Percentiles rank a stretch among this genome's conserved stretches.
Evolutionary conservation across 1,140 invertebrate species (phyloP).

Genomic region (Panagrolaimus sp.): DNA sequence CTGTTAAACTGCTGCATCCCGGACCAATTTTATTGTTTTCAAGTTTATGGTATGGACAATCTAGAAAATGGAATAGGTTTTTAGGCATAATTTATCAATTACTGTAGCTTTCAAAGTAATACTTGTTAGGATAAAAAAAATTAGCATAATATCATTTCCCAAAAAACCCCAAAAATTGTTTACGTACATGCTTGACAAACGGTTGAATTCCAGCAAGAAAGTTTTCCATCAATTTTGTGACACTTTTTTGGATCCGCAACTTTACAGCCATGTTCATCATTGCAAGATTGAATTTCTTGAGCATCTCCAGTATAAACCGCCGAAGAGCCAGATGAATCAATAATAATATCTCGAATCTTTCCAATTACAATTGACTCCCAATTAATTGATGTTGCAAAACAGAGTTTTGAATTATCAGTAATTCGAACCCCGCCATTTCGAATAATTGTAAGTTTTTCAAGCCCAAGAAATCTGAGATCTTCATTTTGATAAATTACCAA

Average conservation of each 20-base stretch:
- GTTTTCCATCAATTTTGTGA: slow-evolving; percentile 51
- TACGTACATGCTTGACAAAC: slow-evolving; percentile 61
- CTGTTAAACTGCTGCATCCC: slow-evolving; percentile 38
- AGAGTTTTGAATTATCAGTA: slow-evolving; percentile 77
- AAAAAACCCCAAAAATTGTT: not conserved
- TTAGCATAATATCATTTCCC: too few species aligned
- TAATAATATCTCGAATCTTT: slow-evolving; percentile 40
- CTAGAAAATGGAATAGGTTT: slow-evolving; percentile 30
- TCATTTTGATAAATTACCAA: slow-evolving; percentile 73
- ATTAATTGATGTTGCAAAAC: slow-evolving; percentile 82
- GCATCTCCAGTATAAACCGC: slow-evolving; percentile 64
- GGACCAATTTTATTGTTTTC: slow-evolving; percentile 60
- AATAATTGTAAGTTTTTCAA: slow-evolving; percentile 75
- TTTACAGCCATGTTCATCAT: slow-evolving; percentile 44
- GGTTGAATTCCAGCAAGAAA: slow-evolving; percentile 72
- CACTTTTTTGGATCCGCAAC: slow-evolving; percentile 53
- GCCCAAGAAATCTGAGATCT: slow-evolving; percentile 71
- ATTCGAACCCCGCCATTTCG: slow-evolving; percentile 77
- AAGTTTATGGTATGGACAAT: slow-evolving; percentile 27
- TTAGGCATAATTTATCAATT: slow-evolving; percentile 13
- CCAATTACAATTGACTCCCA: slow-evolving; percentile 67
- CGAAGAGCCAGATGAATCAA: slow-evolving; percentile 50
- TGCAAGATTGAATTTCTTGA: slow-evolving; percentile 50
- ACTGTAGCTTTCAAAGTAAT: too few species aligned
- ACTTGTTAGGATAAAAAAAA: too few species aligned